A percentile compares a stretch with the other conserved stretches of the same genome.
Evolutionary conservation across 2,113 vertebrate genomes (phyloP).

Genomic region (Daphoenositta chrysoptera): DNA sequence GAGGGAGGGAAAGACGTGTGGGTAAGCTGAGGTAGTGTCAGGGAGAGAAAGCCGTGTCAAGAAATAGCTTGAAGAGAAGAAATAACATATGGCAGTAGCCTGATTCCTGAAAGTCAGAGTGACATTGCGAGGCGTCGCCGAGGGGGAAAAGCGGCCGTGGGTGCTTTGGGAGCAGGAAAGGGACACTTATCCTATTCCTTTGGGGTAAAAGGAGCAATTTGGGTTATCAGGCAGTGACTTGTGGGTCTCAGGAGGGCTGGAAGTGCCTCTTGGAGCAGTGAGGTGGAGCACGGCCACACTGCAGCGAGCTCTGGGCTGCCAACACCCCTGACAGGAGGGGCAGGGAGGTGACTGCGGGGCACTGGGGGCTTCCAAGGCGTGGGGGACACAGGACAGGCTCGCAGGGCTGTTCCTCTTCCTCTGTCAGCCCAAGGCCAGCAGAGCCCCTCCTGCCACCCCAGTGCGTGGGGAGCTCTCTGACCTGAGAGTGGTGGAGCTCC

Average conservation of each 20-base stretch:
- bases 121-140: neutral
- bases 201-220: rapidly evolving
- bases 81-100: neutral
- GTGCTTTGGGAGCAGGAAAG: neutral
- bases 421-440: neutral
- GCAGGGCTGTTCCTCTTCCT: neutral
- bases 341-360: rapidly evolving
- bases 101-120: neutral
- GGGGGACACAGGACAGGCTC: neutral
- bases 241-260: neutral
- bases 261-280: neutral
- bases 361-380: neutral
- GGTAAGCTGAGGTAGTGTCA: neutral
- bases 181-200: neutral
- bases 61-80: neutral
- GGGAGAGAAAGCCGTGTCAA: neutral
- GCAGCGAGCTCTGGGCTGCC: neutral
- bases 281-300: neutral
- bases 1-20: neutral
- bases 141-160: neutral
- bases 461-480: neutral
- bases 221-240: neutral
- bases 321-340: rapidly evolving
- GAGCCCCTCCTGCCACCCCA: neutral
- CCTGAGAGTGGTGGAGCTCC: neutral